A percentile compares a stretch with the other conserved stretches of the same genome.
Evolutionary conservation across 2,113 vertebrate species (phyloP).

Genomic region (Ellobius talpinus): DNA sequence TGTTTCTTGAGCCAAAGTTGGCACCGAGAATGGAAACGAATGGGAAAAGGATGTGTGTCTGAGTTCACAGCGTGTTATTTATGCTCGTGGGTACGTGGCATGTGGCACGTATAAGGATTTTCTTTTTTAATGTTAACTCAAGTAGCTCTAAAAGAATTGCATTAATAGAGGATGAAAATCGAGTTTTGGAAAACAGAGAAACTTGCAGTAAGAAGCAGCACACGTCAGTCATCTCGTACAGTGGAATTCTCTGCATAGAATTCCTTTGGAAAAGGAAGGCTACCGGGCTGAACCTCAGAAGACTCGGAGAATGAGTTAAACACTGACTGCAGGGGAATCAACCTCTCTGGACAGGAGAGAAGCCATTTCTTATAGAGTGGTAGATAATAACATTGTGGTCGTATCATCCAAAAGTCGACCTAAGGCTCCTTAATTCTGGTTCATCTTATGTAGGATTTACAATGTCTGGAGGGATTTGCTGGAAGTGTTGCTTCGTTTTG

Average conservation of each 20-base stretch:
- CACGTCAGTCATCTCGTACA: neutral
- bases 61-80: conserved; percentile 75
- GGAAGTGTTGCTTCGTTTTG: conserved; percentile 53
- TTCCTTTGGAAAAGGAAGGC: conserved; percentile 20
- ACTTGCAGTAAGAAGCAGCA: neutral
- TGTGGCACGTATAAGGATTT: conserved; percentile 69
- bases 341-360: neutral
- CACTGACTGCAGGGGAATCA: neutral
- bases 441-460: conserved; percentile 58
- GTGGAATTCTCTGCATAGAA: conserved; percentile 24
- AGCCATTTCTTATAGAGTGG: neutral
- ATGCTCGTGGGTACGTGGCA: conserved; percentile 60
- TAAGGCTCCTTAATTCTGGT: conserved; percentile 67
- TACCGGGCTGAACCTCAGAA: neutral
- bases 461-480: conserved; percentile 63
- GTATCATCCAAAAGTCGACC: neutral
- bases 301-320: neutral
- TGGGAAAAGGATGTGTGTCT: conserved; percentile 79
- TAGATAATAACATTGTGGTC: conserved; percentile 33
- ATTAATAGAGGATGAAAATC: neutral
- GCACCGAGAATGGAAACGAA: conserved; percentile 78
- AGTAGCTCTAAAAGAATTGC: conserved; percentile 50
- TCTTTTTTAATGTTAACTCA: neutral
- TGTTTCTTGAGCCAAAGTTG: conserved; percentile 79
- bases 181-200: conserved; percentile 56